Conservation (phyloP, 1,140 invertebrate species). For the Glossosoma conforme region DNA sequence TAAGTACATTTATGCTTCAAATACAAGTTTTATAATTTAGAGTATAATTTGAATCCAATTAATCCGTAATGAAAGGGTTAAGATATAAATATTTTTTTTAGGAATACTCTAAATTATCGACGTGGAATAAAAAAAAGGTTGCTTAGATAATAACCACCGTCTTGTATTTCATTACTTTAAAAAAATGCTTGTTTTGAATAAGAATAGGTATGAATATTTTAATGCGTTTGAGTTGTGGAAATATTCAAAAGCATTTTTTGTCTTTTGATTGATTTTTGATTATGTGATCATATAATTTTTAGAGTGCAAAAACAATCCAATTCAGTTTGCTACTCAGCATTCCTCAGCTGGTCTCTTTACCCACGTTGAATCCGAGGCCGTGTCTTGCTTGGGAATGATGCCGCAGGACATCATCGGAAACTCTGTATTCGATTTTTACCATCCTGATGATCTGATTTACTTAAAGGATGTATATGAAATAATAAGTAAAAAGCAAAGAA, state of each 20-base stretch:
- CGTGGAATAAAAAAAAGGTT: too few relatives aligned
- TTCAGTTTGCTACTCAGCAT: constrained; percentile 69
- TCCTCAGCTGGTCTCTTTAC: constrained; percentile 67
- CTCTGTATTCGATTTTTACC: constrained; percentile 81
- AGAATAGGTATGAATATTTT: too few relatives aligned
- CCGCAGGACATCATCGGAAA: constrained; percentile 82
- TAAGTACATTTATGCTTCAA: too few relatives aligned
- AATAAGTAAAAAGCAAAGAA: constrained; percentile 57
- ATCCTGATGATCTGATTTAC: constrained; percentile 75
- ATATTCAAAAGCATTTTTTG: constrained; percentile 14
- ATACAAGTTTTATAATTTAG: too few relatives aligned
- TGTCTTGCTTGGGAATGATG: constrained; percentile 78
- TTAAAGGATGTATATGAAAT: constrained; percentile 80
- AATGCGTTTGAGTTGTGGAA: too few relatives aligned
- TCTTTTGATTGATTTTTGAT: constrained; percentile 2
- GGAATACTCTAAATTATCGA: too few relatives aligned
- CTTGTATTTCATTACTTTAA: too few relatives aligned
- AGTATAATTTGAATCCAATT: too few relatives aligned
- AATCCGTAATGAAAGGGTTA: too few relatives aligned
- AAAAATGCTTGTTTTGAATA: constrained; percentile 9
- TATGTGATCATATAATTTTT: constrained; percentile 1
- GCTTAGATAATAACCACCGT: too few relatives aligned
- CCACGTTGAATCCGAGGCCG: constrained; percentile 71
- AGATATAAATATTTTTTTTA: too few relatives aligned
- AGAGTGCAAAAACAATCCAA: constrained; percentile 5